Evolutionary conservation across 2,888 invertebrate genomes (phyloP).

Genomic region (Drosophila acutilabella): DNA sequence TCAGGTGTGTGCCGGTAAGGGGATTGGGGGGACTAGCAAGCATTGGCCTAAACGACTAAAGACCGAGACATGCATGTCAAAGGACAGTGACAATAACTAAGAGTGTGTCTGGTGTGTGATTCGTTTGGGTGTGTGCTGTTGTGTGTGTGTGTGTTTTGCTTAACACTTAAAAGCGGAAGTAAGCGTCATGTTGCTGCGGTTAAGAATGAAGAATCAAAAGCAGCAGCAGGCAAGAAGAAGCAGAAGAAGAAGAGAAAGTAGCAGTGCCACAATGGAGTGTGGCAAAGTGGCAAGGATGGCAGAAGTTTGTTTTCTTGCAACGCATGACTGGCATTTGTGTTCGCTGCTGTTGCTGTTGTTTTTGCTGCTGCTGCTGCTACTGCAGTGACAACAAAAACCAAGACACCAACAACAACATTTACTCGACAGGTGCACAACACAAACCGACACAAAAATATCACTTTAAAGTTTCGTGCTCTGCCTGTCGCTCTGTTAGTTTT

Average conservation of each 20-base stretch:
- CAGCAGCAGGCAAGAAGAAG: slow-evolving; percentile 12
- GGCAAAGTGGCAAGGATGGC: slow-evolving; percentile 35
- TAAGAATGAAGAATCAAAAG: slow-evolving; percentile 38
- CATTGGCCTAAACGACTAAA: slow-evolving; percentile 43
- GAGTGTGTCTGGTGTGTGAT: slow-evolving; percentile 24
- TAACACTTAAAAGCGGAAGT: slow-evolving; percentile 80
- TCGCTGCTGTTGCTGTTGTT: slow-evolving; percentile 31
- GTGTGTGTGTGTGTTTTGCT: slow-evolving; percentile 59
- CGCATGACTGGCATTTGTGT: slow-evolving; percentile 74
- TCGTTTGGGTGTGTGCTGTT: slow-evolving; percentile 10
- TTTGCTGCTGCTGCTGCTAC: slow-evolving; percentile 6
- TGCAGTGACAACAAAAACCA: slow-evolving; percentile 74
- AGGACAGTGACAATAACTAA: slow-evolving; percentile 59
- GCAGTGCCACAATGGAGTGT: slow-evolving; percentile 14
- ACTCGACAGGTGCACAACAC: slow-evolving; percentile 70
- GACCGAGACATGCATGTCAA: slow-evolving; percentile 79
- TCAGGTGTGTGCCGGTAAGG: slow-evolving; percentile 16
- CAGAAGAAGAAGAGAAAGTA: slow-evolving; percentile 6
- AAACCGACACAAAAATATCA: slow-evolving; percentile 79
- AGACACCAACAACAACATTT: slow-evolving; percentile 44
- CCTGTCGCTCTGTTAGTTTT: slow-evolving; percentile 78
- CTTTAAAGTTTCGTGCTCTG: slow-evolving; percentile 73
- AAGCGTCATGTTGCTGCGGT: slow-evolving; percentile 74
- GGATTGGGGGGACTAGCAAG: slow-evolving; percentile 12
- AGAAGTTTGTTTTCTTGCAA: slow-evolving; percentile 78